Percentiles rank a stretch among this genome's conserved stretches.
These are phyloP conservation scores for Tenthredo scrophulariae DNA, from an alignment of 2,888 invertebrate genomes.

Conservation along the genomic window DNA sequence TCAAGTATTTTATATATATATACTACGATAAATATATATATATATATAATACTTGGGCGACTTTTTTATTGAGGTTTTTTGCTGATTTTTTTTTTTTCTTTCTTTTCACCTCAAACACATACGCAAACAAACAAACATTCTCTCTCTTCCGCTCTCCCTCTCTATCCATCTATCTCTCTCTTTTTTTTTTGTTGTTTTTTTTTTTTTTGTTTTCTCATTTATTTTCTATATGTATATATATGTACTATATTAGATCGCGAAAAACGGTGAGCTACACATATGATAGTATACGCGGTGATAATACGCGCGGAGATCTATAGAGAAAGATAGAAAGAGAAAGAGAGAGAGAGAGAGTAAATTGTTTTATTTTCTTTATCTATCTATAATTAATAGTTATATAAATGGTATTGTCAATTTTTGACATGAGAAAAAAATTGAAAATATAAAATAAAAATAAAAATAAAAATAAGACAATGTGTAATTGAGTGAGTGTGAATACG, in stretches of 20 bases:
- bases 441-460: no score
- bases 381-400: no score
- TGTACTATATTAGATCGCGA: background rate
- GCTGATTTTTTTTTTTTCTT: no score
- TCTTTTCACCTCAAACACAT: background rate
- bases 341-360: background rate
- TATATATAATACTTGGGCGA: background rate
- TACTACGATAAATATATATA: background rate
- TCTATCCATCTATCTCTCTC: background rate
- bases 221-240: background rate
- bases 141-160: background rate
- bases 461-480: no score
- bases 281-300: background rate
- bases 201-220: background rate
- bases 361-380: no score
- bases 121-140: background rate
- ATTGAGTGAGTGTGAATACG: no score
- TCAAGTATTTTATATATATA: no score
- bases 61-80: background rate
- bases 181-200: background rate
- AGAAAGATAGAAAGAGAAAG: no score
- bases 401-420: no score
- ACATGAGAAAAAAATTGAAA: no score
- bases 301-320: background rate
- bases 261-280: background rate